Evolutionary conservation across 2,113 vertebrate genomes (phyloP).

Genomic region (Cygnus buccinator): DNA sequence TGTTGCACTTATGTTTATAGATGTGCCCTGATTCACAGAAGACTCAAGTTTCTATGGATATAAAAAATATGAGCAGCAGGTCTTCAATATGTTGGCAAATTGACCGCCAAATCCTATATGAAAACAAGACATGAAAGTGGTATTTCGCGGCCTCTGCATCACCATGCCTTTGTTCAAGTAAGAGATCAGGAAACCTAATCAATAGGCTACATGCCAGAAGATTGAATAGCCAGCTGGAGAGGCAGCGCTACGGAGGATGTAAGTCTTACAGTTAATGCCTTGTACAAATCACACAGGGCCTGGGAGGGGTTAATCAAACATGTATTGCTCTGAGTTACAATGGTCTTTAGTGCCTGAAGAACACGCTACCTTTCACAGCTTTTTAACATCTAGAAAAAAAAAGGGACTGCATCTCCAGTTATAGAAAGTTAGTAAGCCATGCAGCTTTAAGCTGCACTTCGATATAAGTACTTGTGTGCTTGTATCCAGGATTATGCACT

Average conservation of each 20-base stretch:
- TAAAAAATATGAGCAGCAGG: not conserved
- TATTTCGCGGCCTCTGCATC: not conserved
- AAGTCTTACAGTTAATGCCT: not conserved
- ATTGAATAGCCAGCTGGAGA: not conserved
- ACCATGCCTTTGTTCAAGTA: not conserved
- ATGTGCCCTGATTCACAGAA: not conserved
- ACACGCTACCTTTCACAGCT: not conserved
- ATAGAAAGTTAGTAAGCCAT: not conserved
- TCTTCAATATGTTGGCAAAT: not conserved
- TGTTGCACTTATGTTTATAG: not conserved
- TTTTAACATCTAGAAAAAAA: not conserved
- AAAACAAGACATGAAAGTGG: not conserved
- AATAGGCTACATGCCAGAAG: not conserved
- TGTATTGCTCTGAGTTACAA: not conserved
- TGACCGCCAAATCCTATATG: not conserved
- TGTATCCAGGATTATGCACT: not conserved
- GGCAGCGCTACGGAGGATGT: not conserved
- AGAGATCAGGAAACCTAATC: not conserved
- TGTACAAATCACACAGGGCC: conserved; percentile 1
- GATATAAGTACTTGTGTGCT: not conserved
- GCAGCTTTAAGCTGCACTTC: not conserved
- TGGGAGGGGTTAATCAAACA: not conserved
- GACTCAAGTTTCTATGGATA: not conserved
- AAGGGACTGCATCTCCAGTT: not conserved
- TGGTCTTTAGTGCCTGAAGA: not conserved